Evolutionary conservation across 2,113 vertebrate species (phyloP).

Genomic region (Caranx melampygus): DNA sequence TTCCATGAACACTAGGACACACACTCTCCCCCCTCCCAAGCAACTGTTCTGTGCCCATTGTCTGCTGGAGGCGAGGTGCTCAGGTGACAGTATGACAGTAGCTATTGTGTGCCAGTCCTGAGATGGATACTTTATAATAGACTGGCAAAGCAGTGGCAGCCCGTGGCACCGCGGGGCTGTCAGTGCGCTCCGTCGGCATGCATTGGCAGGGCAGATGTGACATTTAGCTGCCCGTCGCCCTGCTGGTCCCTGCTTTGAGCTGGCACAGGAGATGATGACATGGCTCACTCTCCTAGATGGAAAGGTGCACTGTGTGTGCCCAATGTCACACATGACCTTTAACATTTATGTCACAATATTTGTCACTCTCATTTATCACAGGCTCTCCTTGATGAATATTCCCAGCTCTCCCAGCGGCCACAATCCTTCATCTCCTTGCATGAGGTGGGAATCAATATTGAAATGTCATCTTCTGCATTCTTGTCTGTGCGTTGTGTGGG

Average conservation of each 20-base stretch:
- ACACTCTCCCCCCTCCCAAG: constrained; percentile 34
- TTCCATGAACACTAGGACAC: constrained; percentile 37
- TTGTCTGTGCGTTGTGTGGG: background rate
- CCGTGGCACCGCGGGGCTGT: constrained; percentile 56
- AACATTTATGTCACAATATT: constrained; percentile 68
- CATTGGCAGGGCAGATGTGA: constrained; percentile 59
- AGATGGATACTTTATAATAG: constrained; percentile 59
- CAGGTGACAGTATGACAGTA: constrained; percentile 58
- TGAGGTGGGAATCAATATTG: constrained; percentile 60
- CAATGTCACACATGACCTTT: constrained; percentile 63
- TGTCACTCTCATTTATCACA: constrained; percentile 71
- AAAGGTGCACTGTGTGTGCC: constrained; percentile 33
- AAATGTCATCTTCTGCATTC: constrained; percentile 63
- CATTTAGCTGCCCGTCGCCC: constrained; percentile 74
- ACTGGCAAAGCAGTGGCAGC: constrained; percentile 51
- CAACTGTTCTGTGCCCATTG: constrained; percentile 42
- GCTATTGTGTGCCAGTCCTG: constrained; percentile 61
- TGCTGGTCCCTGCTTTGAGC: constrained; percentile 66
- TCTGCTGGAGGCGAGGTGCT: constrained; percentile 45
- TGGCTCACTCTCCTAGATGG: constrained; percentile 51
- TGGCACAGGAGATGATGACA: constrained; percentile 54
- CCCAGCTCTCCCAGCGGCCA: background rate
- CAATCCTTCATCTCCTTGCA: constrained; percentile 27
- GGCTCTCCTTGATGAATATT: constrained; percentile 57
- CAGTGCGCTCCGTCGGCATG: constrained; percentile 33